phyloP scores from a whole-genome alignment of 2,888 invertebrate species.

The Idaea dimidiata region DNA sequence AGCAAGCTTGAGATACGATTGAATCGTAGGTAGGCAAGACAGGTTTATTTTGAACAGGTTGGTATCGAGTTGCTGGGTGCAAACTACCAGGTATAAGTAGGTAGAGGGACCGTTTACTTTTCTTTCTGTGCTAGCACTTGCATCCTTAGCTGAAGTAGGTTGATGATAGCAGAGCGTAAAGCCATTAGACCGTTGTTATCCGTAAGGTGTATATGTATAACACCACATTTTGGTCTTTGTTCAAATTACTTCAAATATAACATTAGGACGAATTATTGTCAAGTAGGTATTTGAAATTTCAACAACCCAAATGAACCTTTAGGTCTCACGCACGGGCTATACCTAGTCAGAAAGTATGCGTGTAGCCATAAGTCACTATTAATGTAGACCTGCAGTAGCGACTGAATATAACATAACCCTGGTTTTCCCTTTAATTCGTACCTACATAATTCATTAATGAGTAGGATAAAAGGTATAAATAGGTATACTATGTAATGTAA shows the following conservation, averaged over 20 bases:
- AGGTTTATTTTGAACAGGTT: conserved; percentile 56
- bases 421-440: not conserved
- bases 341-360: not conserved
- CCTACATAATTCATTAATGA: not conserved
- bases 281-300: not conserved
- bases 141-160: not conserved
- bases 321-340: not conserved
- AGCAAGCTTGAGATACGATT: conserved; percentile 44
- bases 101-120: conserved; percentile 1
- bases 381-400: not conserved
- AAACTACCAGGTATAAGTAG: conserved; percentile 12
- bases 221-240: not conserved
- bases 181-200: not conserved
- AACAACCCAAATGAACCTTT: not conserved
- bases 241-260: not conserved
- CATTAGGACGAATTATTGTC: not conserved
- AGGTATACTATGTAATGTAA: not conserved
- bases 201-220: not conserved
- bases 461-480: not conserved
- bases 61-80: conserved; percentile 31
- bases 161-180: not conserved
- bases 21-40: conserved; percentile 50
- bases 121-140: not conserved
- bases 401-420: too few species aligned
- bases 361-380: not conserved